Percentiles rank a stretch among this genome's conserved stretches.
These are phyloP conservation scores for Nasonia oneida DNA, from an alignment of 2,888 invertebrate genomes.

Conservation along the genomic window DNA sequence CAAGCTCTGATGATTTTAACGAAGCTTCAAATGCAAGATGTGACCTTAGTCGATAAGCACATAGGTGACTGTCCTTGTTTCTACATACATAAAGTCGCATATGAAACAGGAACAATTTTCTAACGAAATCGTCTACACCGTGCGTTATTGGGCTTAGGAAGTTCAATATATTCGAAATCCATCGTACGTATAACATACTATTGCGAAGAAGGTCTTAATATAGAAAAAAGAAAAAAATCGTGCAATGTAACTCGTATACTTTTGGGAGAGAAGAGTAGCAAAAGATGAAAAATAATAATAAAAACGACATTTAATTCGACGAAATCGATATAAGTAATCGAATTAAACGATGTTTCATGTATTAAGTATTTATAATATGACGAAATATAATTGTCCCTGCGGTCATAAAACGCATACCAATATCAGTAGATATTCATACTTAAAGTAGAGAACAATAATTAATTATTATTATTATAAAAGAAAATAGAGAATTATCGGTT, in stretches of 20 bases:
- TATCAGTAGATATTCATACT: conserved; percentile 74
- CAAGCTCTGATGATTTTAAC: conserved; percentile 47
- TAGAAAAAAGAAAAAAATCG: conserved; percentile 56
- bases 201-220: conserved; percentile 69
- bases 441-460: conserved; percentile 72
- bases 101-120: conserved; percentile 33
- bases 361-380: conserved; percentile 54
- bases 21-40: conserved; percentile 31
- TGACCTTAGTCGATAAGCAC: conserved; percentile 24
- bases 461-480: conserved; percentile 75
- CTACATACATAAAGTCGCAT: not conserved
- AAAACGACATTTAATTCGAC: conserved; percentile 68
- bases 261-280: conserved; percentile 53
- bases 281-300: conserved; percentile 64
- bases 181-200: conserved; percentile 62
- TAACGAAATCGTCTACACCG: conserved; percentile 8
- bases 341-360: conserved; percentile 54
- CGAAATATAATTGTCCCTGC: conserved; percentile 64
- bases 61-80: conserved; percentile 40
- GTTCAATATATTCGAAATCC: conserved; percentile 56
- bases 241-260: conserved; percentile 71
- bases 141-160: conserved; percentile 24
- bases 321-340: conserved; percentile 66
- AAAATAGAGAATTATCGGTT: conserved; percentile 73
- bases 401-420: conserved; percentile 71